Evolutionary conservation across 2,113 vertebrate species (phyloP).

Genomic region (Agapornis roseicollis): DNA sequence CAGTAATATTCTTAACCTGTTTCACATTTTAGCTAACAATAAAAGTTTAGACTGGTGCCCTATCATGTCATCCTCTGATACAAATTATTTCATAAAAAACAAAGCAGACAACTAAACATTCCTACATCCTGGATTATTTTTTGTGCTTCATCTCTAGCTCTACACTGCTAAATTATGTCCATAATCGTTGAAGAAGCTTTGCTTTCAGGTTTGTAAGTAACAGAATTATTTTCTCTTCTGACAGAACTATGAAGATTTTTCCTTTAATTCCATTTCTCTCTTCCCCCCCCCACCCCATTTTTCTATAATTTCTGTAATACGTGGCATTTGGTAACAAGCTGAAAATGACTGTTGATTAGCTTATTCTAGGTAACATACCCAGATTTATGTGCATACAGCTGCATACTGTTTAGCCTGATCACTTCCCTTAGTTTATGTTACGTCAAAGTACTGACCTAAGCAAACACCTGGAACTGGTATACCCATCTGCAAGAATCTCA

Average conservation of each 20-base stretch:
- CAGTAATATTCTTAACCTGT: not conserved
- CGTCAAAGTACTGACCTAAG: not conserved
- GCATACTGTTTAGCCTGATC: not conserved
- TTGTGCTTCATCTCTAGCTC: not conserved
- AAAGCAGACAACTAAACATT: not conserved
- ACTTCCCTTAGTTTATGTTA: not conserved
- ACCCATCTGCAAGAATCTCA: not conserved
- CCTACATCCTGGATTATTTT: not conserved
- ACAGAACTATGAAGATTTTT: not conserved
- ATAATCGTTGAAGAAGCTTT: not conserved
- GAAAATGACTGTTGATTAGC: not conserved
- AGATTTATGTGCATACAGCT: not conserved
- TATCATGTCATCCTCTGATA: not conserved
- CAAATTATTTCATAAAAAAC: not conserved
- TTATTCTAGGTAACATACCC: not conserved
- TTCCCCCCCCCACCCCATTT: rapidly evolving
- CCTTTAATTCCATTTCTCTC: not conserved
- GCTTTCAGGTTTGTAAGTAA: not conserved
- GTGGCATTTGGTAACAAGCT: not conserved
- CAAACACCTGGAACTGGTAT: not conserved
- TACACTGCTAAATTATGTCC: not conserved
- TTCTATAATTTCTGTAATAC: not conserved
- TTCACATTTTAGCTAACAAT: not conserved
- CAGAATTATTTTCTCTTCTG: not conserved
- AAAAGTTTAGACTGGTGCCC: not conserved